These are phyloP conservation scores for Melieria crassipennis DNA, from an alignment of 2,888 invertebrate genomes.

Conservation along the genomic window DNA sequence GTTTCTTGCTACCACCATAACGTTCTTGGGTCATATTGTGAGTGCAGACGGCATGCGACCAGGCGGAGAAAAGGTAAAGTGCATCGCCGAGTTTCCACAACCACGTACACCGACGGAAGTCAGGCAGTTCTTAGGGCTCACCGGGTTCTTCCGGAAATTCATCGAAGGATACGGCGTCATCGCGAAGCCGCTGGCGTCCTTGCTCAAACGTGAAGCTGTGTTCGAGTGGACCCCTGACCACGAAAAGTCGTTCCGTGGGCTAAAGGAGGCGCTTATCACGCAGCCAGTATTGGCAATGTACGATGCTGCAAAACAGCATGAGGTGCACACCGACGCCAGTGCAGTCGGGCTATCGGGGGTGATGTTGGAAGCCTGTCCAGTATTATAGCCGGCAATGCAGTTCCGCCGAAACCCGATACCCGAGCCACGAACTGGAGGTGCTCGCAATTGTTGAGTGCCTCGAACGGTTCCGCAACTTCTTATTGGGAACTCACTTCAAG, in stretches of 20 bases:
- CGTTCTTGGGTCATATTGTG: slow-evolving; percentile 31
- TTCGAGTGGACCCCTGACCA: neutral
- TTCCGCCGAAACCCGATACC: slow-evolving; percentile 6
- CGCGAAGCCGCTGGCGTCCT: neutral
- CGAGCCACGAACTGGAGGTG: slow-evolving; percentile 16
- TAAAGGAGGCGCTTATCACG: neutral
- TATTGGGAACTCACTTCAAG: slow-evolving; percentile 13
- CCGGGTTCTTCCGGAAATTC: slow-evolving; percentile 30
- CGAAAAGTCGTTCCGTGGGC: neutral
- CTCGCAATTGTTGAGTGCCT: slow-evolving; percentile 17
- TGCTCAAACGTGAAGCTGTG: neutral
- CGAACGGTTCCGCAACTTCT: slow-evolving; percentile 28
- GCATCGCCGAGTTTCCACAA: slow-evolving; percentile 33
- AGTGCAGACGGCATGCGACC: slow-evolving; percentile 21
- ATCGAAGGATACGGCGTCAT: neutral
- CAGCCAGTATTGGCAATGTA: slow-evolving; percentile 3
- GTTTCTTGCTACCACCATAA: slow-evolving; percentile 37
- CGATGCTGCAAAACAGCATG: slow-evolving; percentile 21
- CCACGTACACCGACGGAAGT: slow-evolving; percentile 35
- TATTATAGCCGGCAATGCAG: slow-evolving; percentile 15
- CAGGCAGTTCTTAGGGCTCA: slow-evolving; percentile 39
- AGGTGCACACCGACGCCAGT: slow-evolving; percentile 3
- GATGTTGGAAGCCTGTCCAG: slow-evolving; percentile 20
- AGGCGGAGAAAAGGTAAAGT: slow-evolving; percentile 35
- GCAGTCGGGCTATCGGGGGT: slow-evolving; percentile 20